A percentile compares a stretch with the other conserved stretches of the same genome.
These are phyloP conservation scores for Camelus bactrianus DNA, from an alignment of 2,113 vertebrate genomes.

Conservation along the genomic window DNA sequence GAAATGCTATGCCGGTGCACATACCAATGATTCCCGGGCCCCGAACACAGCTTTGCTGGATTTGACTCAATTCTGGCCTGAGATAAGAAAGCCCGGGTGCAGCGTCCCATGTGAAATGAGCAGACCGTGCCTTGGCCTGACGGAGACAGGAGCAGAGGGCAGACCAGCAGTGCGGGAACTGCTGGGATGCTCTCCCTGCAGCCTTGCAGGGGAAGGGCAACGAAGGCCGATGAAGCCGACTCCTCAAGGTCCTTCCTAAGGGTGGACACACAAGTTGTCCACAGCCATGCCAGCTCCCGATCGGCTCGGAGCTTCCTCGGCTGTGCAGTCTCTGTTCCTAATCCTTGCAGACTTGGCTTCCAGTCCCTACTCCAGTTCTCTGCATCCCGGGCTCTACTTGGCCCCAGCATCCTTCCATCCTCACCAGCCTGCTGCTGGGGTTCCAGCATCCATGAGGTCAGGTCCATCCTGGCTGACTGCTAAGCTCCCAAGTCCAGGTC, in stretches of 20 bases:
- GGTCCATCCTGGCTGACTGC: neutral
- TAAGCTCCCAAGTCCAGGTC: neutral
- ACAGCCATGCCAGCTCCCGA: neutral
- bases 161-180: fast-evolving
- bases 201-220: neutral
- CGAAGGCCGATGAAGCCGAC: neutral
- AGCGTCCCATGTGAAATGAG: neutral
- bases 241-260: neutral
- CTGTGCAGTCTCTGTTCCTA: neutral
- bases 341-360: neutral
- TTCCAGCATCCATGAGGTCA: neutral
- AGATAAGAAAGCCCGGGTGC: neutral
- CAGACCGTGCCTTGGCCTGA: neutral
- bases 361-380: neutral
- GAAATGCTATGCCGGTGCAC: neutral
- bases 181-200: fast-evolving
- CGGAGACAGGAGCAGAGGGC: neutral
- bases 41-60: neutral
- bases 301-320: neutral
- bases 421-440: neutral
- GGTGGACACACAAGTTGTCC: neutral
- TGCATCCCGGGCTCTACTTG: neutral
- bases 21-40: slow-evolving; percentile 40
- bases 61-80: slow-evolving; percentile 25
- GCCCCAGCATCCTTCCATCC: neutral